Conservation (phyloP, 2,888 invertebrate species). For the Deroplatys truncata region DNA sequence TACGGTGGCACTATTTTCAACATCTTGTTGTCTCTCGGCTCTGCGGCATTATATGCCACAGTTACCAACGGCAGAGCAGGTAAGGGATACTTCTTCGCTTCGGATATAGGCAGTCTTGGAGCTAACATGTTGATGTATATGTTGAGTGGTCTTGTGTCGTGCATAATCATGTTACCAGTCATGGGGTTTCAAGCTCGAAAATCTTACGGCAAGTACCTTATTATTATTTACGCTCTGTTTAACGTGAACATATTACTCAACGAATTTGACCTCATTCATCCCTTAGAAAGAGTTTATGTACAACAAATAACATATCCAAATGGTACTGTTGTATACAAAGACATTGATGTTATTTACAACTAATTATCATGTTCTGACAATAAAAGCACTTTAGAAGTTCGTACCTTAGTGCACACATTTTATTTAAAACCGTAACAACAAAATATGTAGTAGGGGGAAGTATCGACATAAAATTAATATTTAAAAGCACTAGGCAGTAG, state of each 20-base stretch:
- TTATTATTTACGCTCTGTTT: slow-evolving; percentile 48
- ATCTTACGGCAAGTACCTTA: slow-evolving; percentile 48
- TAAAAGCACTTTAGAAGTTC: not conserved
- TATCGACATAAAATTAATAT: too few species aligned
- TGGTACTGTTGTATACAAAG: not conserved
- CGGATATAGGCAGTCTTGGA: slow-evolving; percentile 46
- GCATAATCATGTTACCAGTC: slow-evolving; percentile 46
- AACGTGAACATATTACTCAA: slow-evolving; percentile 49
- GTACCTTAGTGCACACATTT: too few species aligned
- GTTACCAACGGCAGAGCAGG: not conserved
- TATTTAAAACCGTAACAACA: too few species aligned
- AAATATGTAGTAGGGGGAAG: too few species aligned
- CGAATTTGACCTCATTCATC: slow-evolving; percentile 46
- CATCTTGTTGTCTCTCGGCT: slow-evolving; percentile 45
- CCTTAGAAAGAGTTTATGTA: slow-evolving; percentile 35
- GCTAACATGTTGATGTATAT: slow-evolving; percentile 46
- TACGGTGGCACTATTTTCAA: slow-evolving; percentile 66
- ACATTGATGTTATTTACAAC: not conserved
- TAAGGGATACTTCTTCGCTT: slow-evolving; percentile 23
- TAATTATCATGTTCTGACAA: not conserved
- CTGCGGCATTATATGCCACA: not conserved
- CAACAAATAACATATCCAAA: not conserved
- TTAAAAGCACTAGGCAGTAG: too few species aligned
- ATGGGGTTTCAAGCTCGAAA: slow-evolving; percentile 47
- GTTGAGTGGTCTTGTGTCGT: slow-evolving; percentile 43